phyloP scores from a whole-genome alignment of 2,113 vertebrate genomes.

The human region DNA sequence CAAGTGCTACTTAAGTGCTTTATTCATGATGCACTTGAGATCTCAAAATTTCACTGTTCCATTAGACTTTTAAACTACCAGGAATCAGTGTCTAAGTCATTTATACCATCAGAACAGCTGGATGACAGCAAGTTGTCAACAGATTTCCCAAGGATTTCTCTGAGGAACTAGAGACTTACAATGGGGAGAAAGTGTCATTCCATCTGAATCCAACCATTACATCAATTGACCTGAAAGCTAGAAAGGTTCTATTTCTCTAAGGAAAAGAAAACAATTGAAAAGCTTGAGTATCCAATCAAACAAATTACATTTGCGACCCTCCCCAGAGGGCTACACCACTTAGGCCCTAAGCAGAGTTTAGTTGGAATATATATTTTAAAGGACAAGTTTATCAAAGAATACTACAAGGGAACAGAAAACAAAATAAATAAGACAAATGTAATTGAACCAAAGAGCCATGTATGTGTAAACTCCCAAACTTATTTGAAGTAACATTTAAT shows the following conservation, averaged over 20 bases:
- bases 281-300: constrained; percentile 54
- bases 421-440: constrained; percentile 27
- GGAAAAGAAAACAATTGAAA: constrained; percentile 57
- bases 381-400: not conserved
- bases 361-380: not conserved
- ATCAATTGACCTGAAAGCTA: constrained; percentile 38
- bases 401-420: not conserved
- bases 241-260: constrained; percentile 56
- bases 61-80: not conserved
- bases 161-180: constrained; percentile 13
- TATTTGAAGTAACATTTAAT: not conserved
- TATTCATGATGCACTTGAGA: not conserved
- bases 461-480: not conserved
- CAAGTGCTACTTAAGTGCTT: not conserved
- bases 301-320: not conserved
- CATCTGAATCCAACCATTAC: constrained; percentile 43
- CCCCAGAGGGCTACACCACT: not conserved
- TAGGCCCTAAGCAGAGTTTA: not conserved
- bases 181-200: constrained; percentile 11
- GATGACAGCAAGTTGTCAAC: constrained; percentile 51
- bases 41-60: not conserved
- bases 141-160: constrained; percentile 50
- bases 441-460: not conserved
- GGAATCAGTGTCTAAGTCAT: constrained; percentile 29
- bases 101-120: not conserved